Conservation (phyloP, 2,888 invertebrate species). For the Epistrophella euchroma region DNA sequence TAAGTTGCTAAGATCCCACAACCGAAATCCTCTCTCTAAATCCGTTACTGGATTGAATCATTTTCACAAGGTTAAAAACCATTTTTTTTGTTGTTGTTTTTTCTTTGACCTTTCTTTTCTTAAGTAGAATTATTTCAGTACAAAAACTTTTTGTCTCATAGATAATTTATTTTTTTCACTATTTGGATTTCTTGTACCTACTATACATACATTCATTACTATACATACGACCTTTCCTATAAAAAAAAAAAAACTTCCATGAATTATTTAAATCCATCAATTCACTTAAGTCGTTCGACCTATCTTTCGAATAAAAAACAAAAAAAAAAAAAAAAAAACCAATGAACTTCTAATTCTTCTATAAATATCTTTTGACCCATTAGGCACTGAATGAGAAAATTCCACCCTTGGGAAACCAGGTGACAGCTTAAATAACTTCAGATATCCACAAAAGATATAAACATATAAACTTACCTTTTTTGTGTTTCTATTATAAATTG, state of each 20-base stretch:
- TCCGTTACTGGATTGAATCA: neutral
- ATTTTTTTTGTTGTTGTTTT: neutral
- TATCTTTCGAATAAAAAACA: neutral
- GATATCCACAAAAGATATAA: conserved; percentile 22
- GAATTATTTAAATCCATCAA: conserved; percentile 12
- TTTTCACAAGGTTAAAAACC: neutral
- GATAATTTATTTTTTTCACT: neutral
- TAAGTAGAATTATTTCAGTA: neutral
- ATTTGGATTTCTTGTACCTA: neutral
- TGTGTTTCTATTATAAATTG: conserved; percentile 5
- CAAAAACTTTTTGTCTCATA: neutral
- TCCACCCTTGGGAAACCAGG: conserved; percentile 39
- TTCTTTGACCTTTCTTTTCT: neutral
- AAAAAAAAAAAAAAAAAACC: conserved; percentile 4
- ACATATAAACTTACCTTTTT: neutral
- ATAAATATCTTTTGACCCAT: conserved; percentile 58
- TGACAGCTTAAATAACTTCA: conserved; percentile 39
- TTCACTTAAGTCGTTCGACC: conserved; percentile 3
- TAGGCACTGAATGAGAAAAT: conserved; percentile 54
- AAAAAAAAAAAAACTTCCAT: neutral
- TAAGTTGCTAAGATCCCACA: no score
- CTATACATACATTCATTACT: neutral
- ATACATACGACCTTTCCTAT: neutral
- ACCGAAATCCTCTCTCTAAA: no score
- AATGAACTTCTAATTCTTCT: conserved; percentile 13